Percentiles rank a stretch among this genome's conserved stretches.
phyloP scores from a whole-genome alignment of 2,797 vertebrate species.

The Tangara arthus region DNA sequence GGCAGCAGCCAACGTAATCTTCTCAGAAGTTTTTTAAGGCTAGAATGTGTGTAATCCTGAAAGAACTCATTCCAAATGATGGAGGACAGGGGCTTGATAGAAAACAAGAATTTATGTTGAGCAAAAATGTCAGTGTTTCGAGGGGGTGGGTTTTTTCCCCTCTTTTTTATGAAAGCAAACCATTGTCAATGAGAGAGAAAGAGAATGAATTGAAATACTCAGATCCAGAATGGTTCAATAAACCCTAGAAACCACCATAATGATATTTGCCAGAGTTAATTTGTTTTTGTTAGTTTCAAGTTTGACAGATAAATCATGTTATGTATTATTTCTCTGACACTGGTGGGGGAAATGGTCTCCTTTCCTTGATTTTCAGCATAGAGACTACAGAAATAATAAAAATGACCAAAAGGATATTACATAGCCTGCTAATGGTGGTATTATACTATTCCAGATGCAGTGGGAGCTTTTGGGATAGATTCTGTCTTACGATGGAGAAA shows the following conservation, averaged over 20 bases:
- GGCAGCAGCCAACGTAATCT: constrained; percentile 1
- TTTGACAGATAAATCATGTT: not conserved
- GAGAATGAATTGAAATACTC: not conserved
- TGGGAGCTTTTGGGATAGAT: not conserved
- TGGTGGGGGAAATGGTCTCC: not conserved
- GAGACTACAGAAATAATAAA: not conserved
- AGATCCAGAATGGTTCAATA: not conserved
- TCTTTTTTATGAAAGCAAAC: not conserved
- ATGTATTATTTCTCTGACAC: not conserved
- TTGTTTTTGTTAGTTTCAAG: not conserved
- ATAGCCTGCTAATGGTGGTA: not conserved
- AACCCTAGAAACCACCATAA: not conserved
- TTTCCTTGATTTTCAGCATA: not conserved
- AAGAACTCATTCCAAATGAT: not conserved
- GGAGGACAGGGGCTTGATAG: not conserved
- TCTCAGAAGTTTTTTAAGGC: constrained; percentile 5
- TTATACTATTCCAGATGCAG: not conserved
- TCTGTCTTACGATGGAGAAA: not conserved
- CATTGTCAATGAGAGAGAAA: not conserved
- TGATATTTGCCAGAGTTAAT: not conserved
- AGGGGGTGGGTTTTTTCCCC: rapidly evolving
- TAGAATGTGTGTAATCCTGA: not conserved
- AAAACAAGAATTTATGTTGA: not conserved
- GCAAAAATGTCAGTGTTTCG: not conserved
- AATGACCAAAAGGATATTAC: not conserved